Evolutionary conservation across 2,797 vertebrate species (phyloP), one percentile per base, ranked within the genome.

Genomic region (Pangasius djambal): DNA sequence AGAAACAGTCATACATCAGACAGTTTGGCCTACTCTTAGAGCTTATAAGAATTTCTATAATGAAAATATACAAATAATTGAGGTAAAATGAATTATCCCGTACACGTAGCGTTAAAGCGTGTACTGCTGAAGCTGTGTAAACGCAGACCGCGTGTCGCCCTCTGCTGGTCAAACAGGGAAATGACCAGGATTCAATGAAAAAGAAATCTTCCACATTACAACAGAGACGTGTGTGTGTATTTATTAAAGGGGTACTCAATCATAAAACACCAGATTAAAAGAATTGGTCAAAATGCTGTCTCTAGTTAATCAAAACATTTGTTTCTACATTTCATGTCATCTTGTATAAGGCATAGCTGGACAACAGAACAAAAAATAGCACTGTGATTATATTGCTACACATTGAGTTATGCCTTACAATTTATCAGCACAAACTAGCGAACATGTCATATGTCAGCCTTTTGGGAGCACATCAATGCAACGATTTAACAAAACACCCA

Each of bases 151-250:
- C 13, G 12, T 92, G 90, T 92, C 92, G 92, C 95, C 95, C 91
- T 94, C 94, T 37, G 89, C 92, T 95, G 96, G 93, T 55, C n/a
- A 69, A 48, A 86, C 37, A 6, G 25, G 69, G 72, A 61, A 37
- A 69, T 78, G n/a, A 57, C 5, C 48, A 70, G 65, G 48, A 50
- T 22, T 69, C 7, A 34, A 15, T 70, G 5, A 59, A 12, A 10
- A 18, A 79, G 18, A 52, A 8, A 10, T 59, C 15, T 20, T 57
- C 8, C n/a, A 55, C 50, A 31, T 22, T 22, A 3, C 15, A 20
- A 31, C 16, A 22, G 48, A 78, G 74, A 75, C 16, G 18, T 22
- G 10, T 6, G 10, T 48, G 44, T 48, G 44, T 40, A 6, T 74
- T 8, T 22, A 7, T 72, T 37, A 18, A 20, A 55, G 15, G 13